phyloP scores from a whole-genome alignment of 2,888 invertebrate species.

The Osedax fenrisi region DNA sequence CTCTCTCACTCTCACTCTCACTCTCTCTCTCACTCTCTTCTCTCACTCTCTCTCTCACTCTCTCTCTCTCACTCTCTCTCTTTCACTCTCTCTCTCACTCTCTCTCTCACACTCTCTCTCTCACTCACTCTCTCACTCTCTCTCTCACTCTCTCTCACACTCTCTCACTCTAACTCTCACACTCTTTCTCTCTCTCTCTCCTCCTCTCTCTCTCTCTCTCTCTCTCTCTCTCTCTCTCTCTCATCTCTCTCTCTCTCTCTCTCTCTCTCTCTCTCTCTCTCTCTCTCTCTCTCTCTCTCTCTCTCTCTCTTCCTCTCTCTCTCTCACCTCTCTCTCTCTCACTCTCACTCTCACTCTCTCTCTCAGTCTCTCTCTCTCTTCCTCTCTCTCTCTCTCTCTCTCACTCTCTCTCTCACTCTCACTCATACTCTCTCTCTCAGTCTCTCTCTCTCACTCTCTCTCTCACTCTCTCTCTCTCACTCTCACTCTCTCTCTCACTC shows the following conservation, averaged over 20 bases:
- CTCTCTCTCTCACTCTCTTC: neutral
- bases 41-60: slow-evolving; percentile 2
- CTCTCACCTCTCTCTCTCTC: neutral
- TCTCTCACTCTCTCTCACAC: neutral
- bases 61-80: neutral
- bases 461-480: neutral
- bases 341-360: neutral
- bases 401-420: neutral
- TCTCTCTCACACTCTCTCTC: neutral
- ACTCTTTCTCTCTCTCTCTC: neutral
- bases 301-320: neutral
- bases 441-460: neutral
- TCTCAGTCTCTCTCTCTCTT: neutral
- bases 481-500: neutral
- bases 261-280: neutral
- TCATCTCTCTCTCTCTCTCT: too few species aligned
- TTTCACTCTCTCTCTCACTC: too few species aligned
- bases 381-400: neutral
- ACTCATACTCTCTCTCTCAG: neutral
- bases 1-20: neutral
- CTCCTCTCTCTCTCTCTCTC: neutral
- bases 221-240: neutral
- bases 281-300: neutral
- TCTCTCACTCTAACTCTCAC: neutral
- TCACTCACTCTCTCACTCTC: neutral